These are phyloP conservation scores for Drosophila neonasuta DNA, from an alignment of 2,888 invertebrate genomes.

Conservation along the genomic window DNA sequence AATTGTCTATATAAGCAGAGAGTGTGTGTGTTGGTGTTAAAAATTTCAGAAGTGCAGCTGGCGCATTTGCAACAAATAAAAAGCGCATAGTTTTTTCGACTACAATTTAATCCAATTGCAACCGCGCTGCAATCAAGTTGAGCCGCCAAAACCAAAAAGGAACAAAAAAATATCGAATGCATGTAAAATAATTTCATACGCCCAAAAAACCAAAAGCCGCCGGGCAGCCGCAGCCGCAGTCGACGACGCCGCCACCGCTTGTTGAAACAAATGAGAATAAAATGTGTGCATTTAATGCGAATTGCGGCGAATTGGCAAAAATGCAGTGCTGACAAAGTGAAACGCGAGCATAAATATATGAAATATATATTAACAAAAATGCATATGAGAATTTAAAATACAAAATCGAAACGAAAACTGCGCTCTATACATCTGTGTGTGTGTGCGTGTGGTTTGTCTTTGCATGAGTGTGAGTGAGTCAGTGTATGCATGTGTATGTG, in stretches of 20 bases:
- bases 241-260: slow-evolving; percentile 39
- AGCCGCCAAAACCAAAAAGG: slow-evolving; percentile 7
- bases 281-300: slow-evolving; percentile 51
- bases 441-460: slow-evolving; percentile 28
- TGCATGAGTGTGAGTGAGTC: slow-evolving; percentile 24
- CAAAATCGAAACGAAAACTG: slow-evolving; percentile 56
- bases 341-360: slow-evolving; percentile 57
- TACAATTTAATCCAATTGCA: slow-evolving; percentile 35
- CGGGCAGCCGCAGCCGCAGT: slow-evolving; percentile 43
- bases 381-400: slow-evolving; percentile 42
- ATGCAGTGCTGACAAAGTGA: slow-evolving; percentile 57
- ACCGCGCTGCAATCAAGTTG: slow-evolving; percentile 31
- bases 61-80: slow-evolving; percentile 66
- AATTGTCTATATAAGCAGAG: slow-evolving; percentile 6
- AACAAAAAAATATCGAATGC: slow-evolving; percentile 28
- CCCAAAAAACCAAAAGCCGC: slow-evolving; percentile 76
- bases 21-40: slow-evolving; percentile 54
- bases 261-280: slow-evolving; percentile 62
- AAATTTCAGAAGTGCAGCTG: slow-evolving; percentile 65
- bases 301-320: slow-evolving; percentile 54
- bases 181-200: slow-evolving; percentile 61
- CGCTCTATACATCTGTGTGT: slow-evolving; percentile 33
- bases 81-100: slow-evolving; percentile 36
- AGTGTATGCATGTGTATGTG: slow-evolving; percentile 45
- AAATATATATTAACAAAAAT: slow-evolving; percentile 46